Evolutionary conservation across 2,888 invertebrate genomes (phyloP), one percentile per base, ranked within the genome.

Genomic region (Thymelicus acteon): DNA sequence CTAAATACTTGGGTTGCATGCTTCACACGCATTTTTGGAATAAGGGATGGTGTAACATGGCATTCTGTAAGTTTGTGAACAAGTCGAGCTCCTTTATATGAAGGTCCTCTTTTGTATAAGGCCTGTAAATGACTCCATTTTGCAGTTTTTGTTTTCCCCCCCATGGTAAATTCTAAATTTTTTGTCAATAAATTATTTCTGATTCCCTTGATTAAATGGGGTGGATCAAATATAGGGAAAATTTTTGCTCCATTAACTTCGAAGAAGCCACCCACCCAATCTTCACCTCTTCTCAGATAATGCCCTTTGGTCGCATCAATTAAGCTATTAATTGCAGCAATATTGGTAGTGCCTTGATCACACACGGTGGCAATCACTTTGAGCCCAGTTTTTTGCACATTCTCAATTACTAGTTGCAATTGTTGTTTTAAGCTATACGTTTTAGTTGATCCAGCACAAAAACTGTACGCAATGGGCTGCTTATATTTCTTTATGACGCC

Each of bases 401-500:
- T 57, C 67, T 60, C 57, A 37, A 74, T 67, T 6, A 75, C 65
- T 31, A 62, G 8, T 65, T 72, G 73, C 24, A 75, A 47, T 39
- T 61, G 60, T 4, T 19, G 13, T 54, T 63, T 64, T 47, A 71
- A 58, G 7, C 13, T 40, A 10, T 66, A 40, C 13, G 60, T 49
- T 47, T 71, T 64, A 10, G 71, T 70, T 4, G 67, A 47, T 10
- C 61, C 62, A 24, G 47, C n/a, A 15, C 67, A 72, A 71, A 73
- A 72, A 19, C 54, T 72, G 31, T 72, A 71, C 2, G 76, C 62
- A 7, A 79, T 63, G 4, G 76, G 74, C 63, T 79, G 78, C n/a
- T 78, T 79, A 62, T 78, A 44, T 81, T 81, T 74, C 15, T 76
- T 76, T 13, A 75, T 47, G 5, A 79, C 15, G 6, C 79, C 78